Evolutionary conservation across 2,113 vertebrate species (phyloP), one percentile per base, ranked within the genome.

Genomic region (Chauna torquata): DNA sequence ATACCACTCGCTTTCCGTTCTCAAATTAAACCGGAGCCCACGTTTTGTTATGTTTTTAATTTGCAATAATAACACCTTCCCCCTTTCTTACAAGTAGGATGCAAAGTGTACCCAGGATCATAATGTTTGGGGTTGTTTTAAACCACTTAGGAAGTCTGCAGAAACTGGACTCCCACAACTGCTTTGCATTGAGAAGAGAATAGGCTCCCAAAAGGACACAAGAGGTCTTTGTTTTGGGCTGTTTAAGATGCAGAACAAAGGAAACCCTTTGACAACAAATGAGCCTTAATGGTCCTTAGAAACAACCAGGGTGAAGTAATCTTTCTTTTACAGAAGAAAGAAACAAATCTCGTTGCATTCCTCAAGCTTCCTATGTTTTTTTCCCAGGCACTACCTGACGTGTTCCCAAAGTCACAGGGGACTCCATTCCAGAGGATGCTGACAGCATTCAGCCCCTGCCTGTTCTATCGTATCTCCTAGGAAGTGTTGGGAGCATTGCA

Each of bases 41-140:
- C 50, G 32, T 85, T 96, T 94, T 86, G 55, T 96, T 87, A 69
- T 86, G 70, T 76, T 93, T 96, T 95, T 87, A 82, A 96, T 58
- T 55, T 88, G 58, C 55, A 92, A 55, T 88, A 89, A 84, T 88
- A 94, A 88, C 75, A 76, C 59, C 44, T 96, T 87, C 20, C 32
- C 22, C 40, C 27, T 19, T 88, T 92, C 71, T 70, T 40, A 94
- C 92, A 82, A 44, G 13, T 28, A 85, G 69, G 79, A 91, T 16
- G 40, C 64, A 83, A 89, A 92, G 44, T 64, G 80, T 59, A 83
- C 55, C 17, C 45, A 94, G 36, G 49, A 82, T n/a, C 54, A n/a
- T 58, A 69, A 77, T 24, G 19, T 80, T 72, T 90, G 47, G 44
- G 78, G 62, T 32, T 92, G 54, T 91, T 94, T 78, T 91, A 94